Base-by-base conservation (phyloP, 2,888 invertebrate genomes). In the Strigamia maritima region DNA sequence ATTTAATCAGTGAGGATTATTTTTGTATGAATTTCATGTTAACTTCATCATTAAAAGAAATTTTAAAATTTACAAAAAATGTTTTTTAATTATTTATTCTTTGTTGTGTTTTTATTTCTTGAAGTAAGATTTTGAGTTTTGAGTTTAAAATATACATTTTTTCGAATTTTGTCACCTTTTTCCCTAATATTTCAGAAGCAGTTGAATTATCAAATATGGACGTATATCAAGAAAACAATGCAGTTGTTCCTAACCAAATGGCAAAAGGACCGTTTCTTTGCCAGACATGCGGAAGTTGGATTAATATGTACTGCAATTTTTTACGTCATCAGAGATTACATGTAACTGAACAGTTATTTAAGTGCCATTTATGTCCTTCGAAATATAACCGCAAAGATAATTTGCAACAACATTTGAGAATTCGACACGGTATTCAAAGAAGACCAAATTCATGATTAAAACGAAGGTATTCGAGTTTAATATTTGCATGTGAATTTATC, bases 231-330 rank as follows among this genome's bases (percentile, higher is more conserved):
- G 70, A 26, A 70, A 70, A 70, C 70, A 26, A 70, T 54, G 19
- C 54, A 22, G 8, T 8, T 19, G 22, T 54, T 54, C 54, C n/a
- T n/a, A 16, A 54, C n/a, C 44, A 44, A 14, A 14, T 44, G 54
- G 8, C 54, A 8, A 26, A 28, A 70, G 70, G 70, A 70, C 70
- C 70, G 0, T 70, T 70, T 28, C 28, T 14, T 16, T 70, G 70
- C 28, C 26, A 28, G 12, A 26, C 24, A 28, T 70, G 70, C 12
- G 70, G 70, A 70, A 70, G 26, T 4, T 70, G 70, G 70, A 70
- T 70, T 14, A 70, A 70, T 70, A 70, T 70, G 70, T 70, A 70
- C 70, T 70, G 70, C 70, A 70, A 70, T 70, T 70, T 70, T 70
- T 24, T 70, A 28, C 70, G 70, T 1, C 70, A 70, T 70, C 70